These are phyloP conservation scores for Vanacampus margaritifer DNA, from an alignment of 2,113 vertebrate genomes.

Conservation along the genomic window DNA sequence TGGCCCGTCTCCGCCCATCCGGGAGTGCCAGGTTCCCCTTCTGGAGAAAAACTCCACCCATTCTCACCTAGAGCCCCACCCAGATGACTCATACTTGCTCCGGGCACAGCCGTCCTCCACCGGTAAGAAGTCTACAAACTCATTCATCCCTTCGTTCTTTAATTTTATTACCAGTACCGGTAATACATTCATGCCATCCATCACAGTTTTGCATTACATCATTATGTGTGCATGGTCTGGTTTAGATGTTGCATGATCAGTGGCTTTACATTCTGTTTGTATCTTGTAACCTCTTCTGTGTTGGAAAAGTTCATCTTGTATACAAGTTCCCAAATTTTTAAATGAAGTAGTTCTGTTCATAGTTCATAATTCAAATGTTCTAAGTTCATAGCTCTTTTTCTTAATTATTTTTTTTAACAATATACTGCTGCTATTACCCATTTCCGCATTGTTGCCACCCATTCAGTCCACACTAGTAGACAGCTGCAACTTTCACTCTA, in stretches of 20 bases:
- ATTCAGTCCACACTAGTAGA: too few relatives aligned
- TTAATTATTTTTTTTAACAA: too few relatives aligned
- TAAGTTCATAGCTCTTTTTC: too few relatives aligned
- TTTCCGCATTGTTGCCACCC: too few relatives aligned
- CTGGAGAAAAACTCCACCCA: constrained; percentile 98
- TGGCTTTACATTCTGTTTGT: constrained; percentile 8
- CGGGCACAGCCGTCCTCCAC: constrained; percentile 84
- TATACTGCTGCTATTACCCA: too few relatives aligned
- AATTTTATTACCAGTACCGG: constrained; percentile 2
- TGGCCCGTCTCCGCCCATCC: constrained; percentile 84
- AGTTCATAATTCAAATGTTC: too few relatives aligned
- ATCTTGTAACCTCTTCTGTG: not conserved
- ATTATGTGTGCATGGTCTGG: constrained; percentile 40
- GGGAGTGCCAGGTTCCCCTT: constrained; percentile 96
- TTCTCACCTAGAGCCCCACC: constrained; percentile 96
- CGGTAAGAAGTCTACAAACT: constrained; percentile 79
- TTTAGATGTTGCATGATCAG: constrained; percentile 18
- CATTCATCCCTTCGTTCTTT: constrained; percentile 12
- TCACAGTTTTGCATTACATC: constrained; percentile 30
- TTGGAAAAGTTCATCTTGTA: too few relatives aligned
- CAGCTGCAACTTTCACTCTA: not conserved
- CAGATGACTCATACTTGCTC: constrained; percentile 96
- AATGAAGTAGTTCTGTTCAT: too few relatives aligned
- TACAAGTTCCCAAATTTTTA: too few relatives aligned
- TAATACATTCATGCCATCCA: constrained; percentile 27